Conservation (phyloP, 2,113 vertebrate genomes). For the Fulica atra region DNA sequence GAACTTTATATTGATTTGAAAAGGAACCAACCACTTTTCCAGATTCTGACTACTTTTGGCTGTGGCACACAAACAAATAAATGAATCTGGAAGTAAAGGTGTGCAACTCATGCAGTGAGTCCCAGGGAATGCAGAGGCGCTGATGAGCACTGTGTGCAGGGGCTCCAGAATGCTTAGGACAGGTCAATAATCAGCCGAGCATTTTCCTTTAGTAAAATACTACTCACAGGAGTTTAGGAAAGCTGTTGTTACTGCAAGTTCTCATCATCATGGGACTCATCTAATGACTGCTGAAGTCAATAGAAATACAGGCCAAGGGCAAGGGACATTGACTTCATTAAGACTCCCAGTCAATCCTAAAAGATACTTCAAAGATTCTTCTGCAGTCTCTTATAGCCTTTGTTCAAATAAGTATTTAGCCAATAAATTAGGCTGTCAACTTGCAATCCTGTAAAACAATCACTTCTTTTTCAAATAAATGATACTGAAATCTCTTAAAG, state of each 20-base stretch:
- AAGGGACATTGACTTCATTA: slow-evolving; percentile 14
- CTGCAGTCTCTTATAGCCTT: slow-evolving; percentile 20
- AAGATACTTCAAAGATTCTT: slow-evolving; percentile 36
- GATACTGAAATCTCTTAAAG: neutral
- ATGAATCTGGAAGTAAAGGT: rapidly evolving
- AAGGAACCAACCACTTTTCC: neutral
- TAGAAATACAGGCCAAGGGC: neutral
- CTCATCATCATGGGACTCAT: neutral
- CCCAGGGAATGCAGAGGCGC: neutral
- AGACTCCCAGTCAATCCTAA: slow-evolving; percentile 32
- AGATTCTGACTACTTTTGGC: neutral
- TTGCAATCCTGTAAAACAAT: neutral
- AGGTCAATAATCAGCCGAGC: neutral
- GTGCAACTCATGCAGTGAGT: neutral
- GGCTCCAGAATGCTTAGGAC: neutral
- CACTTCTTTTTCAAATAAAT: neutral
- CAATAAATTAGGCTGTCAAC: slow-evolving; percentile 31
- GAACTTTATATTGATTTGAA: neutral
- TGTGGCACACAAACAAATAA: rapidly evolving
- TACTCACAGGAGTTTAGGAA: neutral
- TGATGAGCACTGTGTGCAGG: neutral
- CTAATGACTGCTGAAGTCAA: neutral
- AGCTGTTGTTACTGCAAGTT: neutral
- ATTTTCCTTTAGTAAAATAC: neutral
- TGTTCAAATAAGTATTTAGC: slow-evolving; percentile 36